Conservation (phyloP, 2,888 invertebrate genomes). For the Hipparchia semele region DNA sequence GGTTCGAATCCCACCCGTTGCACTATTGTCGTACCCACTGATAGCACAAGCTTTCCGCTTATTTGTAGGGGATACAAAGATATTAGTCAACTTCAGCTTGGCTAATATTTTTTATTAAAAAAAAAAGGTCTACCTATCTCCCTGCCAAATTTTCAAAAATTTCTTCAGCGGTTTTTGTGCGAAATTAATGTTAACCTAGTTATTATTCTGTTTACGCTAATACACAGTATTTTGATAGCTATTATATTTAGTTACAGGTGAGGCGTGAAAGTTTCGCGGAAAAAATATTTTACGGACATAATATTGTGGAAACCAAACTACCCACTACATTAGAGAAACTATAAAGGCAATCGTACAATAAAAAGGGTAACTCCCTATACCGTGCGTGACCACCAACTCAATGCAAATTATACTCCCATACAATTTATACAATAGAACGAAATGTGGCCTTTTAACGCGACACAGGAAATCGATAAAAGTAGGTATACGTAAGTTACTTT, state of each 20-base stretch:
- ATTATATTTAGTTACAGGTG: background rate
- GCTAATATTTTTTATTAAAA: too few relatives aligned
- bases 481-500: constrained; percentile 44
- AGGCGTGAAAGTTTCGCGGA: constrained; percentile 3
- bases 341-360: constrained; percentile 67
- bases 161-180: too few relatives aligned
- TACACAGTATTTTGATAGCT: background rate
- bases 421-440: constrained; percentile 79
- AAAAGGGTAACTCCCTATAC: constrained; percentile 63
- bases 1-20: too few relatives aligned
- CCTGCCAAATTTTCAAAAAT: too few relatives aligned
- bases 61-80: too few relatives aligned
- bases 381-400: constrained; percentile 77
- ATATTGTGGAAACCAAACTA: background rate
- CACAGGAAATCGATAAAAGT: constrained; percentile 73
- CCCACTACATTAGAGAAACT: constrained; percentile 52
- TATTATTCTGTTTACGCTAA: background rate
- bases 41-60: too few relatives aligned
- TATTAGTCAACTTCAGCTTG: too few relatives aligned
- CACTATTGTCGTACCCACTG: too few relatives aligned
- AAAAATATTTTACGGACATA: constrained; percentile 9
- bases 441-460: constrained; percentile 80
- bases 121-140: background rate
- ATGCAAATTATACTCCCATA: constrained; percentile 80
- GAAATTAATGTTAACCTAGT: too few relatives aligned